Evolutionary conservation across 2,797 vertebrate species (phyloP).

Genomic region (Phoeniculus purpureus): DNA sequence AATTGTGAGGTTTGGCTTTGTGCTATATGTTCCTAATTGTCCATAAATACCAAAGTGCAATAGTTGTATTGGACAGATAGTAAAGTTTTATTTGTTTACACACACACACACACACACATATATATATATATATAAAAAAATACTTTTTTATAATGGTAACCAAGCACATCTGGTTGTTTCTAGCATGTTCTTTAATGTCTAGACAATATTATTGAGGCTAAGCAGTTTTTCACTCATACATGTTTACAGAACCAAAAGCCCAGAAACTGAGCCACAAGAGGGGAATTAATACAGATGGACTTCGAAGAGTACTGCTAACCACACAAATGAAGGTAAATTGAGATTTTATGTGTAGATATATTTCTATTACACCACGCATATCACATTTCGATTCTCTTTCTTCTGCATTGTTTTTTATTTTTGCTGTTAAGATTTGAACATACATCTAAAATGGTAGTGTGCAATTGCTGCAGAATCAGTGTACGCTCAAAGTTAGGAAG

Average conservation of each 20-base stretch:
- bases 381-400: neutral
- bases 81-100: neutral
- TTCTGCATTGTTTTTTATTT: constrained; percentile 19
- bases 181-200: neutral
- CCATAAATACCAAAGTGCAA: neutral
- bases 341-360: neutral
- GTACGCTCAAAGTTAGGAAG: neutral
- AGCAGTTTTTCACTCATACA: constrained; percentile 10
- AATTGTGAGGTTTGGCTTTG: neutral
- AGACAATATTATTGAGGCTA: neutral
- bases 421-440: constrained; percentile 59
- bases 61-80: neutral
- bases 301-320: constrained; percentile 88
- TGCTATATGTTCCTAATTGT: neutral
- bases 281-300: constrained; percentile 79
- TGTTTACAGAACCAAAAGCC: constrained; percentile 75
- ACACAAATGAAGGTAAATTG: constrained; percentile 91
- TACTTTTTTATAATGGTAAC: neutral
- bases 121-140: too few species aligned
- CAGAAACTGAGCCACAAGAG: constrained; percentile 84
- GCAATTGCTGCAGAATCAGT: neutral
- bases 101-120: too few species aligned
- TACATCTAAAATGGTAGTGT: constrained; percentile 13
- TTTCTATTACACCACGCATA: constrained; percentile 27
- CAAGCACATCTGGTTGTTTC: neutral